Base-by-base conservation (phyloP, 1,140 invertebrate species). In the Diplogasteroides magnus region DNA sequence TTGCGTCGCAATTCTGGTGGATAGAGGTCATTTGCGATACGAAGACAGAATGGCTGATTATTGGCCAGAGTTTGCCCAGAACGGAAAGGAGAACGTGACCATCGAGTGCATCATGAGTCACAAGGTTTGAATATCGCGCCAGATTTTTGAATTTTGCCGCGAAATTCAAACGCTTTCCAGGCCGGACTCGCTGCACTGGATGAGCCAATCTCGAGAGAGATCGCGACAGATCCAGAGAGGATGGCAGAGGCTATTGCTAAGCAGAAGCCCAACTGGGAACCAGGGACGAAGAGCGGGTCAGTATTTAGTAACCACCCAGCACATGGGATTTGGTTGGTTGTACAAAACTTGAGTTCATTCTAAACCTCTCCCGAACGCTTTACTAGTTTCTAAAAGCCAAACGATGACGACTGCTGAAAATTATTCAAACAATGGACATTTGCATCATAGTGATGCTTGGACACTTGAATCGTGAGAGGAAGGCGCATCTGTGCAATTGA, bases 51-150 rank as follows among this genome's bases (percentile, higher is more conserved):
- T 86, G 14, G 60, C 72, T 19, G 62, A 81, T n/a, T 85, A 84
- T 73, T 86, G 85, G 85, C 85, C 85, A 29, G 84, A 84, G 64
- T 86, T 86, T 79, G 83, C 68, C 11, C 56, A 76, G n/a, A 81
- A 86, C 58, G 83, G 84, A 1, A 86, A 86, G 73, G 79, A 80
- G 57, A 77, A 76, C 29, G 81, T 86, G 25, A 86, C 85, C 1
- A 77, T 86, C 15, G 79, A 82, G 26, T 78, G 78, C 76, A 61
- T 86, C 1, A 62, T 86, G 23, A 80, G 77, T 48, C 85, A 86
- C 73, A 75, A 82, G 75, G 84, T 84, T 14, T 60, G 77, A n/a
- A n/a, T 57, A 57, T 28, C 28, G 37, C 63, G 19, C 26, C 32
- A 68, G 19, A 27, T 68, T 14, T 1, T 25, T 1, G 3, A 26